phyloP scores from a whole-genome alignment of 2,888 invertebrate species.

The Caenorhabditis angaria region DNA sequence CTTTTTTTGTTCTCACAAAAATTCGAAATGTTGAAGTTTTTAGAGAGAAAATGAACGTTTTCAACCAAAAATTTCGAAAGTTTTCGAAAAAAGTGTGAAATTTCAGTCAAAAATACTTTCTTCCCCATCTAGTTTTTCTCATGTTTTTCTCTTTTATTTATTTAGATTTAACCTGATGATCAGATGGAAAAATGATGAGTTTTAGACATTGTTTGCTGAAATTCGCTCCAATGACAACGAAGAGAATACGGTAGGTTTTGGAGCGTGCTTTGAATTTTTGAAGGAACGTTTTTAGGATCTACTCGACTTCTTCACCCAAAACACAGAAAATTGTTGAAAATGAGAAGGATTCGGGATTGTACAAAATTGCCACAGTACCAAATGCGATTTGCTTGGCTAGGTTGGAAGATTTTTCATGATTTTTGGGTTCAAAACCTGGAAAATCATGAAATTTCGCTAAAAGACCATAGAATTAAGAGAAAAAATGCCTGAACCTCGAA shows the following conservation, averaged over 20 bases:
- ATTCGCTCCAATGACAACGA: neutral
- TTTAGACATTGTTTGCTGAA: neutral
- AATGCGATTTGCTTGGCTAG: conserved; percentile 85
- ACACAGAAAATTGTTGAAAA: neutral
- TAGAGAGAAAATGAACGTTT: conserved; percentile 26
- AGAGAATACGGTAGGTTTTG: neutral
- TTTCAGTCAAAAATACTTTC: conserved; percentile 1
- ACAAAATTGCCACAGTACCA: conserved; percentile 92
- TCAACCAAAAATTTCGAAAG: conserved; percentile 7
- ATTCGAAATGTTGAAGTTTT: conserved; percentile 1
- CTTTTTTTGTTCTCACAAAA: conserved; percentile 1
- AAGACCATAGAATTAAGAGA: too few species aligned
- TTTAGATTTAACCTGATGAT: conserved; percentile 10
- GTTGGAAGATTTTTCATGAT: too few species aligned
- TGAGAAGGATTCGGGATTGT: conserved; percentile 75
- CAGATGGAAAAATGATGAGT: conserved; percentile 17
- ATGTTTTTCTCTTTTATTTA: too few species aligned
- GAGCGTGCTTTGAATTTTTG: neutral
- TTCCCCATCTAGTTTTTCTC: neutral
- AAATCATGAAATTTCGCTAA: neutral
- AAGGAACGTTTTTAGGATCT: neutral
- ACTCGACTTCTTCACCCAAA: neutral
- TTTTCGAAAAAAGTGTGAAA: conserved; percentile 9
- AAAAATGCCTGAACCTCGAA: neutral
- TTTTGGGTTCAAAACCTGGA: conserved; percentile 1